Base-by-base conservation (phyloP, 2,113 vertebrate genomes). In the Thalassarche chlororhynchos region DNA sequence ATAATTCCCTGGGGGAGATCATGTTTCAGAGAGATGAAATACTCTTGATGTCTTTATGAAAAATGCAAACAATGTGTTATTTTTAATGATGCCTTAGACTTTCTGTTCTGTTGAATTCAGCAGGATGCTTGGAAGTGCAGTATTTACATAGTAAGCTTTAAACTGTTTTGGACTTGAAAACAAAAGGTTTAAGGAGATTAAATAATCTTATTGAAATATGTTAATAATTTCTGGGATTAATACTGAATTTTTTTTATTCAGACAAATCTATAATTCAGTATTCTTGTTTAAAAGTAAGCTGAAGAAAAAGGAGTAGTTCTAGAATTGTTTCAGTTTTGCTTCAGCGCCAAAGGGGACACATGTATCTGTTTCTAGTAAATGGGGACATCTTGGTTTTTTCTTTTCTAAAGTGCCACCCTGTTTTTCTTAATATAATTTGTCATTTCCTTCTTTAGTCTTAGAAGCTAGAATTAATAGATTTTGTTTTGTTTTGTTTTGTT, bases 31-130 rank as follows among this genome's bases (percentile, higher is more conserved):
- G 90, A 65, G 91, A 91, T 95, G 89, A 95, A 97, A 96, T 83
- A 74, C 93, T 81, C 71, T 90, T 85, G 87, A 96, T 95, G 95
- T 94, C 96, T 95, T 90, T 93, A 96, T 97, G 94, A 97, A 97
- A 97, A 96, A 97, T 96, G 95, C 95, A 97, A 96, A 85, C 93
- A 94, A 71, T 89, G 93, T 83, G 85, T 96, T 90, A 90, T 88
- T 93, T 77, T 86, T 93, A 87, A 96, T 88, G 93, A 88, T 75
- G 64, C 78, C 0, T 24, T 28, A 65, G 92, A 49, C 76, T 55
- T 80, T 86, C 82, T 76, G 62, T 69, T 76, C 72, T 74, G 46
- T 40, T 28, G 77, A 74, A 46, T 94, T 60, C 78, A 80, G 91
- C 83, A 89, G 77, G 89, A 76, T 89, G 68, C 80, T 93, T 17